Percentiles rank a stretch among this genome's conserved stretches.
phyloP scores from a whole-genome alignment of 2,113 vertebrate genomes.

The Gobius niger region DNA sequence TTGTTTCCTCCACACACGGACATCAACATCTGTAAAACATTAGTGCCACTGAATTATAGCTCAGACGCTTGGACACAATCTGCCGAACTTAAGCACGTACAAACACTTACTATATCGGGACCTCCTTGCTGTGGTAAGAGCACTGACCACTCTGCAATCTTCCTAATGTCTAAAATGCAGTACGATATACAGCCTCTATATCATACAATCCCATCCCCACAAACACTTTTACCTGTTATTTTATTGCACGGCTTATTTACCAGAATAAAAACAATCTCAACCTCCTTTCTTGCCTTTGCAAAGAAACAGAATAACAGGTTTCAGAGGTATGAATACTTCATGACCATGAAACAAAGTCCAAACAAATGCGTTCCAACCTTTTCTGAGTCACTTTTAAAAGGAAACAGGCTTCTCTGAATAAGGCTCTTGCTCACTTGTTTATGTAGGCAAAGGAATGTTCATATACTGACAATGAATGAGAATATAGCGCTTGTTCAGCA shows the following conservation, averaged over 20 bases:
- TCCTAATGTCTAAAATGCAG: no score
- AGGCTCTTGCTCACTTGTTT: conserved; percentile 11
- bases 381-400: not conserved
- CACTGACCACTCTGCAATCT: no score
- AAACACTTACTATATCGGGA: no score
- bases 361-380: conserved; percentile 6
- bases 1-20: no score
- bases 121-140: no score
- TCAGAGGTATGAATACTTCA: conserved; percentile 14
- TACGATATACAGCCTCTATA: not conserved
- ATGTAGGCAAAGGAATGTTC: conserved; percentile 16
- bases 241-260: conserved; percentile 6
- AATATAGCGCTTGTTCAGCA: conserved; percentile 18
- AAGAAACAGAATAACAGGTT: conserved; percentile 14
- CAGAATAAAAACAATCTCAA: conserved; percentile 1
- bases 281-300: conserved; percentile 6
- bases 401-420: not conserved
- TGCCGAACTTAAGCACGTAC: no score
- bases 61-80: no score
- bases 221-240: not conserved
- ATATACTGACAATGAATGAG: conserved; percentile 9
- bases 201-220: not conserved
- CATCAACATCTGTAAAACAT: no score
- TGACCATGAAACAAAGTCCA: conserved; percentile 21
- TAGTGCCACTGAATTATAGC: no score